phyloP scores from a whole-genome alignment of 2,113 vertebrate genomes.

The Polypterus bichir region DNA sequence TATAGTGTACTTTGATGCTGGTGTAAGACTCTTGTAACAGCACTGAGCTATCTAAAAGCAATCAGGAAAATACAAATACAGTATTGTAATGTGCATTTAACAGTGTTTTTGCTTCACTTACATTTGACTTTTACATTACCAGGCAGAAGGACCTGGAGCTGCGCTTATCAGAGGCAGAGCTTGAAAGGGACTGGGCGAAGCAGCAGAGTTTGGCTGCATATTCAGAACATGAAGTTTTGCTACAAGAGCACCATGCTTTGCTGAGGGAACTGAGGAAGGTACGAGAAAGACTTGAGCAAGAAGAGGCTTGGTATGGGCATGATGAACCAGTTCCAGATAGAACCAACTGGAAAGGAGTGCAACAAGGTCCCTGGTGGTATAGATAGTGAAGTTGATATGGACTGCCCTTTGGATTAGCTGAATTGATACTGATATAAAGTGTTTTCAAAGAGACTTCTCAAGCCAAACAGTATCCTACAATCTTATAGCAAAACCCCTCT shows the following conservation, averaged over 20 bases:
- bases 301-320: not conserved
- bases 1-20: no score
- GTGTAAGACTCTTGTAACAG: no score
- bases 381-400: not conserved
- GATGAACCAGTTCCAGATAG: not conserved
- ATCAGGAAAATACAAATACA: not conserved
- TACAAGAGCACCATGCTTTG: constrained; percentile 16
- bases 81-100: not conserved
- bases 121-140: not conserved
- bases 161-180: constrained; percentile 4
- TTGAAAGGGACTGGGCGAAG: constrained; percentile 13
- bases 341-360: constrained; percentile 9
- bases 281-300: constrained; percentile 12
- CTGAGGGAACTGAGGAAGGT: constrained; percentile 12
- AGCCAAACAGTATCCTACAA: no score
- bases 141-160: constrained; percentile 16
- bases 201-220: constrained; percentile 9
- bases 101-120: not conserved
- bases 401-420: not conserved
- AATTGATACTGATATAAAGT: not conserved
- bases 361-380: not conserved
- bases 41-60: not conserved
- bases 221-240: constrained; percentile 11
- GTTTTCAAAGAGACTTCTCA: not conserved
- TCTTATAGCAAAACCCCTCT: no score